Conservation (phyloP, 2,113 vertebrate genomes). For the Ctenodactylus gundi region DNA sequence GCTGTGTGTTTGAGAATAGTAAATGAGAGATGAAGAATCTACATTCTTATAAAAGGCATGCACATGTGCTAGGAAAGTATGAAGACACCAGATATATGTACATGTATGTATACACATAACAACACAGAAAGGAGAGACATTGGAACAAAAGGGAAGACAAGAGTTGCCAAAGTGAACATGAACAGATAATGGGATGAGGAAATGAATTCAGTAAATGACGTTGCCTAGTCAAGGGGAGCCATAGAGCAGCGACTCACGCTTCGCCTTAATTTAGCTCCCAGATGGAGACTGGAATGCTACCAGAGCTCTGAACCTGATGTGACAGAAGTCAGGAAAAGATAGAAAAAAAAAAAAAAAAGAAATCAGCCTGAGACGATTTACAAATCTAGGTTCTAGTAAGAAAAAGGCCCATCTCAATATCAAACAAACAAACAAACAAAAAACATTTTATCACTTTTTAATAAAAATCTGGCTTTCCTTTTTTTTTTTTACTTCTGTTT, state of each 20-base stretch:
- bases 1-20: neutral
- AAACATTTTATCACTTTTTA: conserved; percentile 23
- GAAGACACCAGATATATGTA: neutral
- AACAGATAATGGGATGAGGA: neutral
- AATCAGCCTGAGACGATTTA: neutral
- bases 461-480: neutral
- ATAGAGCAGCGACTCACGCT: neutral
- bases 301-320: neutral
- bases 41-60: neutral
- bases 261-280: neutral
- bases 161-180: neutral
- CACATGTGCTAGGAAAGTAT: neutral
- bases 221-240: neutral
- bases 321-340: neutral
- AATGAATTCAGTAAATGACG: neutral
- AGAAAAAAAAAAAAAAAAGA: neutral
- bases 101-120: neutral
- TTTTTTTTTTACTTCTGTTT: conserved; percentile 1
- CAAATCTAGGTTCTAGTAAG: neutral
- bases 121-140: neutral
- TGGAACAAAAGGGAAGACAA: neutral
- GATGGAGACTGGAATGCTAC: neutral
- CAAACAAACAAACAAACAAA: too few relatives aligned
- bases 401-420: neutral
- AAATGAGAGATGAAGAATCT: neutral